Evolutionary conservation across 2,888 invertebrate species (phyloP), one percentile per base, ranked within the genome.

Genomic region (Lomographa bimaculata): DNA sequence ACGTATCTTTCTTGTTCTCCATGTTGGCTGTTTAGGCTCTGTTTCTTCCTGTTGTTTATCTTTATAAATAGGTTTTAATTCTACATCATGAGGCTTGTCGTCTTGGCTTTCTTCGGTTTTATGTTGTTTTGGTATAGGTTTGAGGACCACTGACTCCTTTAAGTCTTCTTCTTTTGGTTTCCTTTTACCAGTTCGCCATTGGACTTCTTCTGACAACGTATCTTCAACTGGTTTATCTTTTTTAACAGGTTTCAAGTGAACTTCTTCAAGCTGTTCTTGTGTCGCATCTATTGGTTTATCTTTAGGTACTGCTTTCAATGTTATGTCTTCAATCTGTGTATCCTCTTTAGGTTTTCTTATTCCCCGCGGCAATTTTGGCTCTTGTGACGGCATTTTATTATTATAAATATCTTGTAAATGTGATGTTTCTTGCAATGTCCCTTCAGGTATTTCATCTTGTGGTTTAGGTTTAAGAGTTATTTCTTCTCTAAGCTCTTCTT

Each of bases 181-280:
- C 43, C 43, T 55, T 30, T 56, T 69, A 26, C 57, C 54, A 29
- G 46, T 12, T 17, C 16, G 28, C 40, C 34, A 42, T 9, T 43
- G 25, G 43, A 50, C 72, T 66, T 81, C 62, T 7, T 55, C 34
- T 8, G 71, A 53, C 60, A 78, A 34, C 57, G 71, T 35, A 61
- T 77, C 81, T 62, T 83, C 63, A 1, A 52, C 7, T 7, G 33
- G 28, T 11, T 57, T 50, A 5, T 52, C 62, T 16, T 60, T 56
- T 2, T 55, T 57, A 0, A 57, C 2, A 29, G 51, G 64, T 51
- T 50, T 52, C 0, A 57, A 35, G 7, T 79, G 71, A 2, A 84
- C 72, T 50, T 87, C 83, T 48, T 90, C 85, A 1, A 83, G 66
- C 47, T 50, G 75, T 38, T 79, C 74, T 24, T 69, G 73, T 3